These are phyloP conservation scores for Drosophila kambysellisi DNA, from an alignment of 2,888 invertebrate genomes.

Conservation along the genomic window DNA sequence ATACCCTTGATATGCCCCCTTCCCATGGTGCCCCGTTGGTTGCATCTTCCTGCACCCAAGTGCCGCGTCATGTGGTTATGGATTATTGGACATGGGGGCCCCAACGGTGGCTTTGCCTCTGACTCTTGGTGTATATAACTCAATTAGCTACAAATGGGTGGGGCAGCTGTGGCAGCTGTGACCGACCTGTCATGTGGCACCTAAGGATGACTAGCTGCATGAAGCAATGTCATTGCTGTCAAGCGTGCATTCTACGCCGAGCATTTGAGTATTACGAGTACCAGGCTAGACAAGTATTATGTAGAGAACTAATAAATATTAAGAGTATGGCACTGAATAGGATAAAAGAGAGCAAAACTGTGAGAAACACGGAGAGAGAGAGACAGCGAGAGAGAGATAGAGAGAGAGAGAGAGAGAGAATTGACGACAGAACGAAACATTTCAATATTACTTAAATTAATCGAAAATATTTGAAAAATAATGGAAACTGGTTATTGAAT, in stretches of 20 bases:
- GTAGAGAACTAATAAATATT: not conserved
- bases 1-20: not conserved
- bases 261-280: not conserved
- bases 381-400: not conserved
- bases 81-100: constrained; percentile 43
- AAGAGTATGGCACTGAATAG: not conserved
- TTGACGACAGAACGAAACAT: not conserved
- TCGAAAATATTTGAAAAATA: not conserved
- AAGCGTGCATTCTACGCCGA: constrained; percentile 8
- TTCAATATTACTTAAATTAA: not conserved
- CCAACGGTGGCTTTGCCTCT: constrained; percentile 35
- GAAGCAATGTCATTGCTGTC: constrained; percentile 25
- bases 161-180: constrained; percentile 20
- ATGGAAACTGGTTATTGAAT: not conserved
- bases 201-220: constrained; percentile 11
- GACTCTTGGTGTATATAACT: constrained; percentile 59
- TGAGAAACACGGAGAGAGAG: not conserved
- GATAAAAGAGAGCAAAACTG: not conserved
- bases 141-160: constrained; percentile 65
- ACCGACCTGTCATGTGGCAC: constrained; percentile 13
- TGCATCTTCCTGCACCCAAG: constrained; percentile 42
- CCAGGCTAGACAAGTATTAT: not conserved
- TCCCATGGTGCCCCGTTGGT: constrained; percentile 19
- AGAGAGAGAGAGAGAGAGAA: not conserved
- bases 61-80: constrained; percentile 67